Base-by-base conservation (phyloP, 2,888 invertebrate species). In the Ptilodon capucinus region DNA sequence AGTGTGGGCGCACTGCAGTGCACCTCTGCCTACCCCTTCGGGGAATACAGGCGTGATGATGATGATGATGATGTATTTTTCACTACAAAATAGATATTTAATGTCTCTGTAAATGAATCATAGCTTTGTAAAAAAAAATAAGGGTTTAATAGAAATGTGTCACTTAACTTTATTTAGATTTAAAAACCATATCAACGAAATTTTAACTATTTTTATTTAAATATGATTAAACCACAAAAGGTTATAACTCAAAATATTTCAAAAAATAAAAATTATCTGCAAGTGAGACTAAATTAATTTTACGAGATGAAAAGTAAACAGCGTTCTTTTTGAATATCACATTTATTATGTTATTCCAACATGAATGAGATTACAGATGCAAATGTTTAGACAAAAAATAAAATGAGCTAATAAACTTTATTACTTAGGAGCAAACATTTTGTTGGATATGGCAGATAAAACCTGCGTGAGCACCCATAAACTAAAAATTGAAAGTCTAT, bases 321-420 rank as follows among this genome's bases (percentile, higher is more conserved):
- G 9, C 1, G 19, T 39, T 21, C 21, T 14, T 21, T 39, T 21
- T 19, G 4, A 39, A 39, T 21, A 19, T 39, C 13, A 13, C 11
- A 19, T 9, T n/a, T 38, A 38, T 30, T 25, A 4, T 14, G 19
- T 17, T 42, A 46, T 14, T 42, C 48, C 39, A 16, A 48, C 16
- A 38, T 25, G 18, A 43, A 38, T 32, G 43, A 4, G 25, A n/a
- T 23, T 36, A 18, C 2, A 30, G 34, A 30, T 25, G 18, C 44
- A 42, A 50, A 55, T 43, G 13, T 52, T 50, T 34, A 46, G 40
- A 14, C 9, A 48, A 42, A 42, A 44, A 42, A 17, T 14, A 16
- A 28, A 14, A 50, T 48, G 48, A 46, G 23, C 18, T 44, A 39
- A 46, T 46, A 41, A 51, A 51, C 16, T 45, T 50, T 49, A 48